These are phyloP conservation scores for Ips typographus DNA, from an alignment of 1,140 invertebrate species.

Conservation along the genomic window DNA sequence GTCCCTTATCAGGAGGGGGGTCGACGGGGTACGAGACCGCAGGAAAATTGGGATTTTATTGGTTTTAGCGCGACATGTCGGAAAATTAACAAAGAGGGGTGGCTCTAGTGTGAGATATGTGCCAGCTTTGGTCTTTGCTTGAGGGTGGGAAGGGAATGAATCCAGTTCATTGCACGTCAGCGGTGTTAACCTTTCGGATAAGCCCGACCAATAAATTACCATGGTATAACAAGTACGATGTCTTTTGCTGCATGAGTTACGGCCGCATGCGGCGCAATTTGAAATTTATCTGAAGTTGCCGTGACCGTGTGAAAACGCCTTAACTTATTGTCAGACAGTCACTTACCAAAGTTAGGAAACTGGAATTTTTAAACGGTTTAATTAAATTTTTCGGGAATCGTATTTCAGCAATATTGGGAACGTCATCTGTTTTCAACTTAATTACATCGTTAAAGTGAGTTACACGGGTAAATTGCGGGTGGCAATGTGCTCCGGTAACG, in stretches of 20 bases:
- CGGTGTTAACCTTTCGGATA: constrained; percentile 8
- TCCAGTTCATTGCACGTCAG: constrained; percentile 9
- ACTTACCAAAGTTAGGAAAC: too few relatives aligned
- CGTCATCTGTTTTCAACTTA: constrained; percentile 5
- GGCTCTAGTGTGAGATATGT: constrained; percentile 11
- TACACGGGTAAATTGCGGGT: constrained; percentile 5
- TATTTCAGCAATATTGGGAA: constrained; percentile 1
- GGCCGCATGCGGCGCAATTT: background rate
- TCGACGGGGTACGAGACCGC: constrained; percentile 12
- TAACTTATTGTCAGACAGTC: too few relatives aligned
- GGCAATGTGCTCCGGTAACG: constrained; percentile 10
- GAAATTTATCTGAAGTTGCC: constrained; percentile 1
- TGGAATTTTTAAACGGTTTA: too few relatives aligned
- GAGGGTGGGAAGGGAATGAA: background rate
- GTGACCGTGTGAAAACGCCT: background rate
- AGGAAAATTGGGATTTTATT: constrained; percentile 31
- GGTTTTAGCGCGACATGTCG: constrained; percentile 30
- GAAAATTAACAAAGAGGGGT: constrained; percentile 24
- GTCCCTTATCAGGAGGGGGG: constrained; percentile 11
- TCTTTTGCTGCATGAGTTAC: constrained; percentile 3
- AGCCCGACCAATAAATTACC: constrained; percentile 8
- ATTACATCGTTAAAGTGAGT: constrained; percentile 9
- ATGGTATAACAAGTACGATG: constrained; percentile 4
- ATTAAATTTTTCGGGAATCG: background rate
- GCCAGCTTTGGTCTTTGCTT: background rate